Conservation (phyloP, 2,797 vertebrate genomes). For the Toxotes lorentzi region DNA sequence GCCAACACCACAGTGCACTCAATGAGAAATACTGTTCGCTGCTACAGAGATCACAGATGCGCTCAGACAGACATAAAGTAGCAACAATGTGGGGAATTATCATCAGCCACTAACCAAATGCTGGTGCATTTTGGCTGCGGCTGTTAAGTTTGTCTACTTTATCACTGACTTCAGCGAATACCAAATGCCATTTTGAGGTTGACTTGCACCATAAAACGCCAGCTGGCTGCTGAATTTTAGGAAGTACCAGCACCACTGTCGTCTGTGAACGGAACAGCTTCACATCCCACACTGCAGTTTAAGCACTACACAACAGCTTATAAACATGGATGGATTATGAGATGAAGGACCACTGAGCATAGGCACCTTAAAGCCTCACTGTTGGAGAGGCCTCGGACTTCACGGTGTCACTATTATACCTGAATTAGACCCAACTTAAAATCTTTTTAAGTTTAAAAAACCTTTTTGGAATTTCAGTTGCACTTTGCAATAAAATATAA, state of each 20-base stretch:
- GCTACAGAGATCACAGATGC: constrained; percentile 61
- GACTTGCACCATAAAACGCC: constrained; percentile 27
- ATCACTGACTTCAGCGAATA: constrained; percentile 28
- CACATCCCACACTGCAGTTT: not conserved
- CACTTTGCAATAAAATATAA: not conserved
- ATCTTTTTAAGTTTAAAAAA: too few species aligned
- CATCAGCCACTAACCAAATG: constrained; percentile 45
- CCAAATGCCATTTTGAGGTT: constrained; percentile 15
- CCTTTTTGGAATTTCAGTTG: not conserved
- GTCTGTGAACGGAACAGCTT: not conserved
- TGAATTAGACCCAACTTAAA: not conserved
- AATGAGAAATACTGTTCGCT: constrained; percentile 11
- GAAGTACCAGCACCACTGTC: not conserved
- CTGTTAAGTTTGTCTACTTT: constrained; percentile 31
- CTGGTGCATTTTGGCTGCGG: constrained; percentile 18
- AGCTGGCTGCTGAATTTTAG: constrained; percentile 38
- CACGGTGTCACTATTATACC: not conserved
- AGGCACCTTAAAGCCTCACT: not conserved
- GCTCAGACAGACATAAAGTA: constrained; percentile 53
- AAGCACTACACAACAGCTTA: not conserved
- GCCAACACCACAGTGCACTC: constrained; percentile 25
- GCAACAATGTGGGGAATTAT: constrained; percentile 53
- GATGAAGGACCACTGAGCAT: too few species aligned
- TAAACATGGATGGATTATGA: not conserved
- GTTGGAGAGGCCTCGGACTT: not conserved